These are phyloP conservation scores for Drosophila ezoana DNA, from an alignment of 2,888 invertebrate genomes.

Conservation along the genomic window DNA sequence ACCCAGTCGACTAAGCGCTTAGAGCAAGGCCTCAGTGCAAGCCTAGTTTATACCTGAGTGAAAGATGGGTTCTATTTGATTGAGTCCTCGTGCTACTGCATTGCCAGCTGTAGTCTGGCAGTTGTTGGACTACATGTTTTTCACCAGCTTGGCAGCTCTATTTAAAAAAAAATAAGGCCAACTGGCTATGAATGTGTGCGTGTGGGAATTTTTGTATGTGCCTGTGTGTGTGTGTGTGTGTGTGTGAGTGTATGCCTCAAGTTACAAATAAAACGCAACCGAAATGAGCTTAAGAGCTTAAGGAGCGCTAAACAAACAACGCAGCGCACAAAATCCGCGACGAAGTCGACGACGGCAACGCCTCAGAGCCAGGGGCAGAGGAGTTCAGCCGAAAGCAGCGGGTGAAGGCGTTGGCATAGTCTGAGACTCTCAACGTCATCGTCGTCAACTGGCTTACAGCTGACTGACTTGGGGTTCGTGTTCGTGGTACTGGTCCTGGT, in stretches of 20 bases:
- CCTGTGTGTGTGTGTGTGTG: conserved; percentile 16
- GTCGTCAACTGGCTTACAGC: conserved; percentile 55
- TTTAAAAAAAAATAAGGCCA: conserved; percentile 74
- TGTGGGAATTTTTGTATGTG: conserved; percentile 2
- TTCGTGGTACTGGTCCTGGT: conserved; percentile 3
- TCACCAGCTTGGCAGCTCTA: conserved; percentile 70
- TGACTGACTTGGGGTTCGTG: conserved; percentile 44
- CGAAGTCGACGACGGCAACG: conserved; percentile 25
- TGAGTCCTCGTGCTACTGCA: conserved; percentile 31
- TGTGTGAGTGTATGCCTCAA: conserved; percentile 60
- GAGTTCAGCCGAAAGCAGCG: background rate
- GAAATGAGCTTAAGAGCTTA: conserved; percentile 79
- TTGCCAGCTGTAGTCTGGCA: conserved; percentile 34
- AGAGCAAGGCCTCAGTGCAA: conserved; percentile 2
- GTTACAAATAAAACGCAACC: conserved; percentile 81
- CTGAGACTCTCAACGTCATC: conserved; percentile 37
- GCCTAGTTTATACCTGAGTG: conserved; percentile 1
- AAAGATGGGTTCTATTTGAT: conserved; percentile 16
- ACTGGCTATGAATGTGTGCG: conserved; percentile 22
- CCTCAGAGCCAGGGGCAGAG: conserved; percentile 1
- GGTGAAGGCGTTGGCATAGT: background rate
- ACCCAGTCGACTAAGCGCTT: background rate
- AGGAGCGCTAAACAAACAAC: conserved; percentile 79
- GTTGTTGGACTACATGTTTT: conserved; percentile 77
- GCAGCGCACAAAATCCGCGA: conserved; percentile 76